Base-by-base conservation (phyloP, 2,113 vertebrate species). In the Himantopus leucocephalus region DNA sequence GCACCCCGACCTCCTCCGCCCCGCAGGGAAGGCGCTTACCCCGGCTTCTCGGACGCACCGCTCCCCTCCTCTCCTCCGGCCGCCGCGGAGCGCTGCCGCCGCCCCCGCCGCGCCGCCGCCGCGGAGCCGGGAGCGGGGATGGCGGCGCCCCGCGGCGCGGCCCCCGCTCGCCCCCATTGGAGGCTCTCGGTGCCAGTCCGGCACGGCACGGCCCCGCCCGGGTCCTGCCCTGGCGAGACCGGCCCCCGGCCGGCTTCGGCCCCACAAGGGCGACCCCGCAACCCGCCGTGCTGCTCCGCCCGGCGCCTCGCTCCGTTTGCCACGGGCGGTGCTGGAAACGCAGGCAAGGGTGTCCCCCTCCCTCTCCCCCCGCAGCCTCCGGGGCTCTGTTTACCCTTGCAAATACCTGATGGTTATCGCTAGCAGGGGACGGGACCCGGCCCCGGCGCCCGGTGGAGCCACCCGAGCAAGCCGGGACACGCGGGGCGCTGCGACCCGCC, bases 1-100 rank as follows among this genome's bases (percentile, higher is more conserved):
- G 95, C 98, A 98, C 45, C 74, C 43, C 70, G n/a, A 39, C 18
- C 75, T 37, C 82, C 67, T 53, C 35, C 17, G 19, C 48, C 72
- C 43, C 8, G 22, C 14, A 39, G 17, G 58, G 23, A 90, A 88
- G 43, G 70, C 18, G 29, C 85, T 94, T 92, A 84, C 81, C 86
- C 48, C 11, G 35, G 56, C 34, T 79, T 14, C 29, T 62, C 14
- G 77, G 20, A 10, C n/a, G 34, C 72, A 6, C 5, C 22, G 50
- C 56, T 66, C 53, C 52, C 13, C 22, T 52, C 14, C 37, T 35
- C 59, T 56, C 19, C 73, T 20, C 27, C n/a, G 32, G 50, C 41
- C 34, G 20, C 26, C 8, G 12, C 56, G 8, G 30, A 70, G 66
- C 41, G 50, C 39, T 9, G 63, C 43, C 10, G 14, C 73, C 35